A percentile compares a stretch with the other conserved stretches of the same genome.
Evolutionary conservation across 2,888 invertebrate genomes (phyloP).

Genomic region (Heteropelma amictum): DNA sequence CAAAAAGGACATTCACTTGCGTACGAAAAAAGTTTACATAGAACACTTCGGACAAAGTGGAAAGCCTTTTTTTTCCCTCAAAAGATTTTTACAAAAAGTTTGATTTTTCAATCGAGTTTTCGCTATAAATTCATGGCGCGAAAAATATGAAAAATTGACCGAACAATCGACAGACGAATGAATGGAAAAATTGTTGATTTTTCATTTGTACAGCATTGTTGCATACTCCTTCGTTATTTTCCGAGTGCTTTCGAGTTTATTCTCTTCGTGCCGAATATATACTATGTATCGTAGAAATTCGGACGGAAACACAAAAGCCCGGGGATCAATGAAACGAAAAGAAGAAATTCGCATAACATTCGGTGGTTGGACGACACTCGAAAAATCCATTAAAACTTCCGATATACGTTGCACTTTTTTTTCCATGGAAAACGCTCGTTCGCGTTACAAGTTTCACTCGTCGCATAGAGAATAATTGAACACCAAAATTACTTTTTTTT

Average conservation of each 20-base stretch:
- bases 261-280: background rate
- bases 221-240: background rate
- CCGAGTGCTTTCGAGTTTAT: background rate
- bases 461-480: no score
- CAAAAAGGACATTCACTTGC: background rate
- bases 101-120: no score
- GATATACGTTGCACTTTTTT: background rate
- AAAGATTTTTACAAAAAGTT: no score
- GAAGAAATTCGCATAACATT: slow-evolving; percentile 6
- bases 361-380: background rate
- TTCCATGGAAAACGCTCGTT: background rate
- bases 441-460: background rate
- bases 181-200: background rate
- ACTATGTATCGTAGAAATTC: background rate
- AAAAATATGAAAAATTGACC: background rate
- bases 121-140: no score
- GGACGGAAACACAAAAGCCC: slow-evolving; percentile 22
- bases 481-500: no score
- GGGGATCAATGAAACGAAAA: slow-evolving; percentile 5
- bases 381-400: background rate
- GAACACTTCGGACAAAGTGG: background rate
- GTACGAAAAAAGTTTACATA: slow-evolving; percentile 14
- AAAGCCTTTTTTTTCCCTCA: background rate
- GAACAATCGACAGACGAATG: background rate
- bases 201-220: background rate